Evolutionary conservation across 2,797 vertebrate genomes (phyloP).

Genomic region (Darevskia nairensis): DNA sequence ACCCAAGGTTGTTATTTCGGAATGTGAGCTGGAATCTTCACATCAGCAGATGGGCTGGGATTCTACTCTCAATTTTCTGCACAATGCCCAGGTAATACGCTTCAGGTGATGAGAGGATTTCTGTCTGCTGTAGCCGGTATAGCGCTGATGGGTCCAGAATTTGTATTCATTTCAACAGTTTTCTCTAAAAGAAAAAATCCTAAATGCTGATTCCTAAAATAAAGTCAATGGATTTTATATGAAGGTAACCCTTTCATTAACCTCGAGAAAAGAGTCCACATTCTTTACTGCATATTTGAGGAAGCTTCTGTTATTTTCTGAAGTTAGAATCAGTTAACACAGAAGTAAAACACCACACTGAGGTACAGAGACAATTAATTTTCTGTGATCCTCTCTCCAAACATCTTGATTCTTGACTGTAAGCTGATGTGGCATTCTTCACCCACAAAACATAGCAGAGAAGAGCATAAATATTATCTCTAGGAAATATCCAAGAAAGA

Average conservation of each 20-base stretch:
- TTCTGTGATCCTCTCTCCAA: not conserved
- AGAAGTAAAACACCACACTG: not conserved
- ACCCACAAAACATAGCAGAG: not conserved
- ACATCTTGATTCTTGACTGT: not conserved
- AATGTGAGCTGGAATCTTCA: constrained; percentile 14
- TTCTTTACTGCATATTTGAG: not conserved
- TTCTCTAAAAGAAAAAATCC: constrained; percentile 10
- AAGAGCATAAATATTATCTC: not conserved
- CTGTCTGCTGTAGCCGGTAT: not conserved
- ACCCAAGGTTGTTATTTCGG: not conserved
- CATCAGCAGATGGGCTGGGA: constrained; percentile 9
- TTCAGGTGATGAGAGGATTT: not conserved
- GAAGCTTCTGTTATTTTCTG: not conserved
- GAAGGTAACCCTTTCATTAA: not conserved
- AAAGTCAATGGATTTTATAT: not conserved
- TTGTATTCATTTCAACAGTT: not conserved
- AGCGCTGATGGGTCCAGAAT: not conserved
- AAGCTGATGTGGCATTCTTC: not conserved
- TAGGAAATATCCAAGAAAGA: not conserved
- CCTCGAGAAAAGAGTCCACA: not conserved
- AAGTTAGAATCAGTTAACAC: not conserved
- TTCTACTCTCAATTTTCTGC: constrained; percentile 23
- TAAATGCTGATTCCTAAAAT: not conserved
- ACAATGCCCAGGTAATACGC: constrained; percentile 11
- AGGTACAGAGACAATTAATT: too few species aligned